Evolutionary conservation across 2,113 vertebrate genomes (phyloP).

Genomic region (Myodes glareolus): DNA sequence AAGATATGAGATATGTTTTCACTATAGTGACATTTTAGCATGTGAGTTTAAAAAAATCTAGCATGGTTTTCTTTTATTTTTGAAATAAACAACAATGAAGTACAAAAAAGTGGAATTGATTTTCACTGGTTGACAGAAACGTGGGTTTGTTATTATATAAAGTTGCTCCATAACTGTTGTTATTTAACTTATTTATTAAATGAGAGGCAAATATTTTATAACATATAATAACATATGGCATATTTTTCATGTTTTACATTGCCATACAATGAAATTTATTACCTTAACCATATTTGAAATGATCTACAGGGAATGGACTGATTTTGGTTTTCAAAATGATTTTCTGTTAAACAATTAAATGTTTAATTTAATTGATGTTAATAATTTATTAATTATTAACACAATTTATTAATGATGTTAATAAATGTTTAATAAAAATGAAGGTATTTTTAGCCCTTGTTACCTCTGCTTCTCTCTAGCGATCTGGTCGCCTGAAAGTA

Average conservation of each 20-base stretch:
- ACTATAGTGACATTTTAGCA: conserved; percentile 26
- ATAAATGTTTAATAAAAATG: no score
- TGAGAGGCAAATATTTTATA: not conserved
- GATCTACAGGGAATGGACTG: not conserved
- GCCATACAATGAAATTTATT: not conserved
- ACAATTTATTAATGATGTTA: no score
- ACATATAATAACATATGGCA: not conserved
- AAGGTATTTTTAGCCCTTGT: not conserved
- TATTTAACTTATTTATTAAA: conserved; percentile 3
- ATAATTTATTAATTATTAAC: no score
- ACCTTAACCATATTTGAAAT: conserved; percentile 19
- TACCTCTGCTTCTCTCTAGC: not conserved
- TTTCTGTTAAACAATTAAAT: conserved; percentile 32
- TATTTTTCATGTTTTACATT: not conserved
- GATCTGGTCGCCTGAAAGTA: not conserved
- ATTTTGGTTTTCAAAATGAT: conserved; percentile 18
- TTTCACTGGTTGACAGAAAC: not conserved
- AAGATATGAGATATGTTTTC: not conserved
- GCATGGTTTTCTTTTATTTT: not conserved
- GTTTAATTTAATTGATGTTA: no score
- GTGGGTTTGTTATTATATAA: not conserved
- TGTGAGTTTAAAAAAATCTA: not conserved
- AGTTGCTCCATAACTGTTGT: not conserved
- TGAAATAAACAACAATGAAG: not conserved
- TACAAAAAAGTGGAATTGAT: not conserved